Evolutionary conservation across 53 echinoderm and acorn worm species (phyloP).

Genomic region (Henricia sp.): DNA sequence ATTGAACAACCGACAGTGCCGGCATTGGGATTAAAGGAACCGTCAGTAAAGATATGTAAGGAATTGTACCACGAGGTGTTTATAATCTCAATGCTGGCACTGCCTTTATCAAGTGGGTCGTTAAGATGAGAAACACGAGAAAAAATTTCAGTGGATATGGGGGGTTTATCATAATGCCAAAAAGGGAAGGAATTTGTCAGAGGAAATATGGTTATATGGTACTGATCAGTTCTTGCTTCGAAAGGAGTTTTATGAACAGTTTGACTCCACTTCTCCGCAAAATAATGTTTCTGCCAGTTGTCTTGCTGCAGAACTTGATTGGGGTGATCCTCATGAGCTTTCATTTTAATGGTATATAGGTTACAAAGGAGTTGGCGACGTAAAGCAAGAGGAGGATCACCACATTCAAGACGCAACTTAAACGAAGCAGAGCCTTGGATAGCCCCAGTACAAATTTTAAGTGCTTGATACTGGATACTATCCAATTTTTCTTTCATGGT

Average conservation of each 20-base stretch:
- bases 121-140: not conserved
- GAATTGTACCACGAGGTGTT: not conserved
- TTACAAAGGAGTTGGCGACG: not conserved
- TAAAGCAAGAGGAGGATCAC: conserved; percentile 24
- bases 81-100: not conserved
- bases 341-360: not conserved
- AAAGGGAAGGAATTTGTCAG: not conserved
- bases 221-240: not conserved
- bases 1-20: not conserved
- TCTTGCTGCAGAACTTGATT: not conserved
- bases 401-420: conserved; percentile 15
- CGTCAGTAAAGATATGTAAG: conserved; percentile 7
- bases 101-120: not conserved
- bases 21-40: not conserved
- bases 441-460: conserved; percentile 57
- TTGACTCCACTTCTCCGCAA: not conserved
- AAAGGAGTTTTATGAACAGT: not conserved
- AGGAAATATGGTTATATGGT: not conserved
- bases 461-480: conserved; percentile 44
- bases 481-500: conserved; percentile 9
- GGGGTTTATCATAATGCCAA: not conserved
- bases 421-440: conserved; percentile 1
- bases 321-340: not conserved
- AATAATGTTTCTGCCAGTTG: conserved; percentile 28
- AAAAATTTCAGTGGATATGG: conserved; percentile 2